A percentile compares a stretch with the other conserved stretches of the same genome.
These are phyloP conservation scores for Ophiodon elongatus DNA, from an alignment of 2,113 vertebrate species.

Conservation along the genomic window DNA sequence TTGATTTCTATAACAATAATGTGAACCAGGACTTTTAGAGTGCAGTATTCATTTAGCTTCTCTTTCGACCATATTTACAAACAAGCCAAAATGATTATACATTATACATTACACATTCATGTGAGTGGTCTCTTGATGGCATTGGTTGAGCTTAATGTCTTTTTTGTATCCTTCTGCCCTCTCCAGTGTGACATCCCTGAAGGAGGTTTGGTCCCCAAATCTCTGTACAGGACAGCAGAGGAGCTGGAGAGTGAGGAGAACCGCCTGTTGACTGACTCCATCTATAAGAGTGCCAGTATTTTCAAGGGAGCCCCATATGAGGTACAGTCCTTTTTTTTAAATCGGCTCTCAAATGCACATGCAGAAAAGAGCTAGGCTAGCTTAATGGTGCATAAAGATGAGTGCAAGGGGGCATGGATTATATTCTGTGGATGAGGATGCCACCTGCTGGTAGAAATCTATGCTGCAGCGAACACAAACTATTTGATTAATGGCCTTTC, in stretches of 20 bases:
- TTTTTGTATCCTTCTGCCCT: background rate
- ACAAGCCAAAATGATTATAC: background rate
- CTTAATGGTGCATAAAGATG: background rate
- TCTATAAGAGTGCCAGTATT: conserved; percentile 95
- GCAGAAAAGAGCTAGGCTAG: background rate
- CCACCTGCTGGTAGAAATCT: conserved; percentile 51
- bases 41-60: background rate
- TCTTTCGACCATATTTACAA: background rate
- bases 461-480: background rate
- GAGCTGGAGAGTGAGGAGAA: conserved; percentile 94
- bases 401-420: background rate
- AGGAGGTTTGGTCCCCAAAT: conserved; percentile 94
- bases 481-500: conserved; percentile 6
- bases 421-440: conserved; percentile 35
- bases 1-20: background rate
- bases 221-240: conserved; percentile 93
- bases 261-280: conserved; percentile 93
- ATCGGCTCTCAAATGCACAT: background rate
- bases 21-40: background rate
- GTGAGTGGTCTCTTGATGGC: background rate
- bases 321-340: conserved; percentile 79
- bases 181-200: conserved; percentile 94
- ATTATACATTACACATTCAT: background rate
- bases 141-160: background rate
- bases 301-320: conserved; percentile 96